Evolutionary conservation across 2,113 vertebrate genomes (phyloP).

Genomic region (Dromas ardeola): DNA sequence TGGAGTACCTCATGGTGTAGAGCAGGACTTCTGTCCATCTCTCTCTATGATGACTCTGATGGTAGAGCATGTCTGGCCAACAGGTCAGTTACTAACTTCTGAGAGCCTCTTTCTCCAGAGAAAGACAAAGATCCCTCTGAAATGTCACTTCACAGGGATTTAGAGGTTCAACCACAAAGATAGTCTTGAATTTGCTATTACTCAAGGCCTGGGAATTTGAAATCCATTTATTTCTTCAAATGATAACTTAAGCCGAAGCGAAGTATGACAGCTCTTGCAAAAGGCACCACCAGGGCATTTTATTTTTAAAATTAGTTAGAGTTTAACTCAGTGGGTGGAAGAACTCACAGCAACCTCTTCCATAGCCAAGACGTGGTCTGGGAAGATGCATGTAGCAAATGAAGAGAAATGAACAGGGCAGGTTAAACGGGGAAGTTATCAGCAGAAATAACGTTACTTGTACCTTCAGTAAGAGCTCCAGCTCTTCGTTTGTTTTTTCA

Average conservation of each 20-base stretch:
- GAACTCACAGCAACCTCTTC: not conserved
- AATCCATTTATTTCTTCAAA: conserved; percentile 2
- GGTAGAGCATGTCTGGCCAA: not conserved
- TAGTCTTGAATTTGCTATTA: not conserved
- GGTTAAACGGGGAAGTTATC: not conserved
- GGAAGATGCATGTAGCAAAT: not conserved
- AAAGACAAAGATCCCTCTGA: not conserved
- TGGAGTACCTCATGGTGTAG: not conserved
- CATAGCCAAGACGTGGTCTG: not conserved
- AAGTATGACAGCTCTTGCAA: not conserved
- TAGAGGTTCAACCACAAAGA: not conserved
- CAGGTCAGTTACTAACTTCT: not conserved
- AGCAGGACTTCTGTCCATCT: not conserved
- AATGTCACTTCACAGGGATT: not conserved
- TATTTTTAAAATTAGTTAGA: not conserved
- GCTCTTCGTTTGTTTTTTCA: not conserved
- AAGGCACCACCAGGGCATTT: not conserved
- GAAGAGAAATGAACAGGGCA: not conserved
- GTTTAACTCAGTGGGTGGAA: not conserved
- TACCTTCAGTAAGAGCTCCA: not conserved
- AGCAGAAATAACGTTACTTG: not conserved
- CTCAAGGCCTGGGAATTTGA: not conserved
- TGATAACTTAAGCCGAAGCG: not conserved
- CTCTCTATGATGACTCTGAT: not conserved
- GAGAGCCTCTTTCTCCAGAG: not conserved